A percentile compares a stretch with the other conserved stretches of the same genome.
These are phyloP conservation scores for Pantherophis alleghaniensis DNA, from an alignment of 2,797 vertebrate species.

Conservation along the genomic window DNA sequence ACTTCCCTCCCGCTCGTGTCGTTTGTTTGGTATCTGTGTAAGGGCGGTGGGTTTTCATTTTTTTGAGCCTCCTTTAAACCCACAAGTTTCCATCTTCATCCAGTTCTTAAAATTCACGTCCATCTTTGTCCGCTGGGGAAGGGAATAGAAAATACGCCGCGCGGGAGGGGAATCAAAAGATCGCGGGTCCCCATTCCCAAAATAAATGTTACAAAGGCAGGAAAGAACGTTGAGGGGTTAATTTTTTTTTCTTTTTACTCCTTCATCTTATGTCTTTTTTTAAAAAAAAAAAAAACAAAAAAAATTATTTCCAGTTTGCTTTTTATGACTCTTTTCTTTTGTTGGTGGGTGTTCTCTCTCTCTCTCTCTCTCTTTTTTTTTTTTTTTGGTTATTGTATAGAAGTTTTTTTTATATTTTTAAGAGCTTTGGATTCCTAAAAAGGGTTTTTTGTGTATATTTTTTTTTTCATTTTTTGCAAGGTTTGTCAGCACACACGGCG, in stretches of 20 bases:
- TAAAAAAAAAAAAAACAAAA: not conserved
- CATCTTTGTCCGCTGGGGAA: not conserved
- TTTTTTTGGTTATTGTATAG: slow-evolving; percentile 37
- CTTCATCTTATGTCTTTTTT: slow-evolving; percentile 25
- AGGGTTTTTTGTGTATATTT: not conserved
- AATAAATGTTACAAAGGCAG: slow-evolving; percentile 20
- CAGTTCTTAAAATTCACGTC: slow-evolving; percentile 4
- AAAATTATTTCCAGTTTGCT: slow-evolving; percentile 27
- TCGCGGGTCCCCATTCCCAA: not conserved
- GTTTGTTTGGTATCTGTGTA: slow-evolving; percentile 34
- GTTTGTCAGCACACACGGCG: slow-evolving; percentile 3
- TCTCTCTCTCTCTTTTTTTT: not conserved
- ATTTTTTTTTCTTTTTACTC: not conserved
- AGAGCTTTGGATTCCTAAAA: slow-evolving; percentile 33
- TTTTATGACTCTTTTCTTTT: slow-evolving; percentile 34
- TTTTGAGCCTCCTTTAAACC: slow-evolving; percentile 8
- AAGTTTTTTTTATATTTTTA: slow-evolving; percentile 18
- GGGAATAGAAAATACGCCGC: not conserved
- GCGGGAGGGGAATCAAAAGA: slow-evolving; percentile 10
- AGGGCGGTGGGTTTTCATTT: not conserved
- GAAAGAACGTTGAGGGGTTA: not conserved
- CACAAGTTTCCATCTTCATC: slow-evolving; percentile 16
- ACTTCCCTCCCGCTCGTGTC: not conserved
- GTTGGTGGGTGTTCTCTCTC: slow-evolving; percentile 20
- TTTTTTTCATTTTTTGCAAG: slow-evolving; percentile 13